Evolutionary conservation across 1,140 invertebrate genomes (phyloP).

Genomic region (Triops longicaudatus): DNA sequence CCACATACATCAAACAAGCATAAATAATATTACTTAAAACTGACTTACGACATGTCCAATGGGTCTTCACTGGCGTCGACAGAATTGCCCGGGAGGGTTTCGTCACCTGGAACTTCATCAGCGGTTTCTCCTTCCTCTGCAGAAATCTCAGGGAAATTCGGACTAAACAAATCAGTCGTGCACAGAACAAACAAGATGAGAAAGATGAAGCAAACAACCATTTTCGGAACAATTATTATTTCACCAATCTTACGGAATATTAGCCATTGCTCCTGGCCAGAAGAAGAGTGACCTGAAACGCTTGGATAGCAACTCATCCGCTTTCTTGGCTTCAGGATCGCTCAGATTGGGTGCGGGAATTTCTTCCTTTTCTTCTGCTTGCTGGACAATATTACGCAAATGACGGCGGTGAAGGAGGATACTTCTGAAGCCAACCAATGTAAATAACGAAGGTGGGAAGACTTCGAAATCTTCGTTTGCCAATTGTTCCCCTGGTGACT

Average conservation of each 20-base stretch:
- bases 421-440: constrained; percentile 21
- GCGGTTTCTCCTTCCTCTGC: too few species aligned
- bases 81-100: neutral
- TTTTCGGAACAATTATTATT: neutral
- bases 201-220: neutral
- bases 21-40: too few species aligned
- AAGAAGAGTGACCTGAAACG: constrained; percentile 23
- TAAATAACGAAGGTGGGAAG: constrained; percentile 14
- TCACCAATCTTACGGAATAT: constrained; percentile 13
- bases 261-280: constrained; percentile 22
- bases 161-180: neutral
- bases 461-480: neutral
- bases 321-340: neutral
- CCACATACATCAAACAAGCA: too few species aligned
- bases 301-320: constrained; percentile 19
- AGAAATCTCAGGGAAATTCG: neutral
- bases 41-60: too few species aligned
- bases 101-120: neutral
- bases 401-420: constrained; percentile 21
- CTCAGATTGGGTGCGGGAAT: neutral
- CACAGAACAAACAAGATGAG: neutral
- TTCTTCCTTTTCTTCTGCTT: neutral
- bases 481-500: neutral
- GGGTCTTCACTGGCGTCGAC: too few species aligned
- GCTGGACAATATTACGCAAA: neutral